phyloP scores from a whole-genome alignment of 1,140 invertebrate genomes.

The Ceratina australensis region DNA sequence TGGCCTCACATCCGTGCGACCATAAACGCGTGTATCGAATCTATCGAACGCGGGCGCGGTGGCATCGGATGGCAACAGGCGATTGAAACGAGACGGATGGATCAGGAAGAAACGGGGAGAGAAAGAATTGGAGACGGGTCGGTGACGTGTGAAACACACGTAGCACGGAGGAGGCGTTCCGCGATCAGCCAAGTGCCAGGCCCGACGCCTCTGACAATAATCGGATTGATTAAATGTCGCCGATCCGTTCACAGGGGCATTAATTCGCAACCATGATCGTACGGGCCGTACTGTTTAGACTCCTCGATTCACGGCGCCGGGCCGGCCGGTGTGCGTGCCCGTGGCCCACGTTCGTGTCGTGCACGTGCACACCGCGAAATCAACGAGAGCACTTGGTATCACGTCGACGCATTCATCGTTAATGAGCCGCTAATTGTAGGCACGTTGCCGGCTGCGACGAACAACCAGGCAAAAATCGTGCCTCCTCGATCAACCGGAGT shows the following conservation, averaged over 20 bases:
- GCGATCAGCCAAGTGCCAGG: conserved; percentile 53
- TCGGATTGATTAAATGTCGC: conserved; percentile 70
- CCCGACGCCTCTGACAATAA: conserved; percentile 66
- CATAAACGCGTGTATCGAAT: conserved; percentile 20
- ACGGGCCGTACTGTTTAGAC: not conserved
- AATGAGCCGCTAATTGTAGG: conserved; percentile 56
- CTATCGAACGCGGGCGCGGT: conserved; percentile 33
- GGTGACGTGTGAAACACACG: conserved; percentile 38
- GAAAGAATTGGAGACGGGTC: conserved; percentile 9
- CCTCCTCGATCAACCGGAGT: conserved; percentile 5
- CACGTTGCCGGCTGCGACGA: not conserved
- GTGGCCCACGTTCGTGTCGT: too few relatives aligned
- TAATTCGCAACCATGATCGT: not conserved
- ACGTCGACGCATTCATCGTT: conserved; percentile 43
- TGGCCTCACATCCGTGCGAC: conserved; percentile 32
- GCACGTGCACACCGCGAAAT: conserved; percentile 16
- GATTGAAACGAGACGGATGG: not conserved
- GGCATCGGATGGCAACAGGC: not conserved
- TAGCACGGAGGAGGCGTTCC: conserved; percentile 2
- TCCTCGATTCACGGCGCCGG: conserved; percentile 3
- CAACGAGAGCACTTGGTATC: conserved; percentile 43
- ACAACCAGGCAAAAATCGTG: conserved; percentile 24
- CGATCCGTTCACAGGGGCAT: conserved; percentile 15
- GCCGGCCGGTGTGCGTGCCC: conserved; percentile 9
- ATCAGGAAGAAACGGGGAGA: conserved; percentile 4